Percentiles rank a stretch among this genome's conserved stretches.
phyloP scores from a whole-genome alignment of 2,797 vertebrate genomes.

The Amniataba percoides region DNA sequence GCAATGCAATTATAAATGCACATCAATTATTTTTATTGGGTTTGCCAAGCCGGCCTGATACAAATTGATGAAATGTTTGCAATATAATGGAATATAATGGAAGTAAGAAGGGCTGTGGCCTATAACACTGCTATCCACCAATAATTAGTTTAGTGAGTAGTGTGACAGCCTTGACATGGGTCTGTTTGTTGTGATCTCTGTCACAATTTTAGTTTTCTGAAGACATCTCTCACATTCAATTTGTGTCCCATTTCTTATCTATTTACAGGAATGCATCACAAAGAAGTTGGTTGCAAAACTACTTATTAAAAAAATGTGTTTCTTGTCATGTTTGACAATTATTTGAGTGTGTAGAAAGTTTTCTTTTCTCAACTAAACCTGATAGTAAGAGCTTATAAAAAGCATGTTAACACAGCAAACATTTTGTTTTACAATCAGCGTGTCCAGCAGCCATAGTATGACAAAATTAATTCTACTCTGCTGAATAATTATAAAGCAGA shows the following conservation, averaged over 20 bases:
- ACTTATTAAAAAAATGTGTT: neutral
- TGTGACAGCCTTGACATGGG: neutral
- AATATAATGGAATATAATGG: too few species aligned
- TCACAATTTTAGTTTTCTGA: constrained; percentile 5
- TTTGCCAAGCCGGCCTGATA: constrained; percentile 8
- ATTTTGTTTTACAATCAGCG: constrained; percentile 21
- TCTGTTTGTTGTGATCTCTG: constrained; percentile 22
- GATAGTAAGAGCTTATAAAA: constrained; percentile 9
- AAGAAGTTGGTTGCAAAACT: neutral
- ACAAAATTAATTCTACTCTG: constrained; percentile 20
- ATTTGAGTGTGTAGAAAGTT: constrained; percentile 1
- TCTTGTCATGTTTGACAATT: constrained; percentile 16
- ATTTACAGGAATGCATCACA: neutral
- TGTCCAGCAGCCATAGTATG: constrained; percentile 30
- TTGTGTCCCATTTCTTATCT: constrained; percentile 20
- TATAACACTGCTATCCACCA: constrained; percentile 1
- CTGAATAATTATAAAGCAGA: constrained; percentile 37
- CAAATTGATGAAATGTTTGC: constrained; percentile 30
- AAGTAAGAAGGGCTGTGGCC: constrained; percentile 24
- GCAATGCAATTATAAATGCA: too few species aligned
- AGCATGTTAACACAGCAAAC: constrained; percentile 23
- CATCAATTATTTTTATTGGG: constrained; percentile 14
- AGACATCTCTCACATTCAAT: neutral
- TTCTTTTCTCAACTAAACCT: too few species aligned
- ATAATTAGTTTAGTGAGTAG: constrained; percentile 22